Percentiles rank a stretch among this genome's conserved stretches.
These are phyloP conservation scores for Lissonota sp. DNA, from an alignment of 2,888 invertebrate genomes.

Conservation along the genomic window DNA sequence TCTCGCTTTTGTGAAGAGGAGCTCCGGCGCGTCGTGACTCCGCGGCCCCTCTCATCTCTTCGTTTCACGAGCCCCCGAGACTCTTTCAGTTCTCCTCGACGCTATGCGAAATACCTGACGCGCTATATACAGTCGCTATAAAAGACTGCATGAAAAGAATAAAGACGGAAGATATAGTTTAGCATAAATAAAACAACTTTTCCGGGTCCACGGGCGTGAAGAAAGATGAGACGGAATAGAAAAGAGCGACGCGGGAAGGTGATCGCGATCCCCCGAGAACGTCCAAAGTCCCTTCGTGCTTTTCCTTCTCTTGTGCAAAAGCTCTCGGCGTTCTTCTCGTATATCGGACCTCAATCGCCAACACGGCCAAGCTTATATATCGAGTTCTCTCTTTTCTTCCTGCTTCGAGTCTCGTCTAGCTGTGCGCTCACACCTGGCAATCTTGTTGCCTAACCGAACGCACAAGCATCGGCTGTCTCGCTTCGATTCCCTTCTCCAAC, in stretches of 20 bases:
- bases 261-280: constrained; percentile 58
- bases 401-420: constrained; percentile 3
- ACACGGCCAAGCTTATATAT: constrained; percentile 41
- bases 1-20: constrained; percentile 24
- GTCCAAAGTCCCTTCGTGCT: constrained; percentile 44
- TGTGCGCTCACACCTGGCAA: constrained; percentile 64
- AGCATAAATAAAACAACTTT: constrained; percentile 78
- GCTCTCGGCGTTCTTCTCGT: constrained; percentile 41
- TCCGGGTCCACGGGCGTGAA: constrained; percentile 60
- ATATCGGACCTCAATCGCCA: constrained; percentile 38
- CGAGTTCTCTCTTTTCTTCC: constrained; percentile 31
- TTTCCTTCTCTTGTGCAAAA: constrained; percentile 12
- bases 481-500: no score
- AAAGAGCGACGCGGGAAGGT: constrained; percentile 1
- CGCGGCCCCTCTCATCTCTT: constrained; percentile 62
- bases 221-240: constrained; percentile 38
- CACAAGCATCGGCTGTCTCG: constrained; percentile 68
- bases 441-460: constrained; percentile 69
- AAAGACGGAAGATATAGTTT: constrained; percentile 71
- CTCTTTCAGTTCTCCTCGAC: constrained; percentile 40
- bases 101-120: constrained; percentile 29
- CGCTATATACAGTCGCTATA: neutral
- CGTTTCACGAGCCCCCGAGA: constrained; percentile 52
- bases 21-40: constrained; percentile 50
- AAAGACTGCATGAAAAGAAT: constrained; percentile 50